Evolutionary conservation across 2,797 vertebrate species (phyloP).

Genomic region (Anguilla megastoma): DNA sequence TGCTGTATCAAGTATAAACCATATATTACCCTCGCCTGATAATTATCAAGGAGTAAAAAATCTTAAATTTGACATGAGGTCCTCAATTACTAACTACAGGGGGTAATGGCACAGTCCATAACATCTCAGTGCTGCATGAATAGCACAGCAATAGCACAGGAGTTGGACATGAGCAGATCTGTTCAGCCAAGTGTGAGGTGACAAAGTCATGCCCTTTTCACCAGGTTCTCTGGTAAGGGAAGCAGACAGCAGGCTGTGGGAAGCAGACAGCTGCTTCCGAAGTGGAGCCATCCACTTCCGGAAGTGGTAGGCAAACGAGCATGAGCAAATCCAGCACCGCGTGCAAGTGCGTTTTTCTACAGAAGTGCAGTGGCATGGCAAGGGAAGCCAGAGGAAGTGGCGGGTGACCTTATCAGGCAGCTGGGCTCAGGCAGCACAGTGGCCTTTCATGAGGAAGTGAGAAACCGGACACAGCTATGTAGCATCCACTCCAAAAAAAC

Average conservation of each 20-base stretch:
- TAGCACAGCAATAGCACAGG: not conserved
- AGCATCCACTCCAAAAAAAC: not conserved
- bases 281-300: not conserved
- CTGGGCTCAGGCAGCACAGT: constrained; percentile 74
- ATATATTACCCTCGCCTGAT: not conserved
- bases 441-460: constrained; percentile 80
- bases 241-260: not conserved
- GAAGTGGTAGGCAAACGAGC: not conserved
- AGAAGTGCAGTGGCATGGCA: constrained; percentile 78
- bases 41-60: not conserved
- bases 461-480: not conserved
- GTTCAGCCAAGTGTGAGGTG: not conserved
- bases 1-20: not conserved
- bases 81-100: not conserved
- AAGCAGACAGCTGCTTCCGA: not conserved
- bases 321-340: not conserved
- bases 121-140: not conserved
- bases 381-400: constrained; percentile 78
- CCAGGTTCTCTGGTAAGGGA: not conserved
- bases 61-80: not conserved
- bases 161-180: not conserved
- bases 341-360: constrained; percentile 11
- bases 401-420: constrained; percentile 73
- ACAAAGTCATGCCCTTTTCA: not conserved
- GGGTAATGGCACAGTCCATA: not conserved